Base-by-base conservation (phyloP, 2,797 vertebrate species). In the Pogoniulus pusillus region DNA sequence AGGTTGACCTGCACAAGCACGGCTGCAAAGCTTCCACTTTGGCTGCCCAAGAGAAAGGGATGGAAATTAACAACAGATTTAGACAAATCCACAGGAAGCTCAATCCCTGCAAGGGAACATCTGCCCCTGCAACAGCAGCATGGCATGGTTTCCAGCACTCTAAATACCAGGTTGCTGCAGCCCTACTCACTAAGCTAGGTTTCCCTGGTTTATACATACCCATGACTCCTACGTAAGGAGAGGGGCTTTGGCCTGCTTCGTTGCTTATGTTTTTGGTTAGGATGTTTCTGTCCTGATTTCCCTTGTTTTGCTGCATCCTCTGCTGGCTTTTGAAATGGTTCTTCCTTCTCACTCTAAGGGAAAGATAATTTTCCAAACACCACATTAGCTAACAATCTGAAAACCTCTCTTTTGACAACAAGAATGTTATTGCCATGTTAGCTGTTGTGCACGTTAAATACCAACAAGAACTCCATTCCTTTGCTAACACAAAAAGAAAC, bases 331-430 rank as follows among this genome's bases (percentile, higher is more conserved):
- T 85, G 95, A 87, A 96, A 79, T 10, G 58, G 85, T 84, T 96
- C 97, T 96, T 96, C 96, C 96, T 97, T 97, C 87, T 97, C 96
- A 95, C 75, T 97, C 98, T 98, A 94, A 85, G 93, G 94, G 82
- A 95, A 95, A 96, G 89, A 96, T 91, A 95, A 96, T 85, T 95
- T 90, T 72, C 96, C 89, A 96, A 93, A 94, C 54, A 93, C n/a
- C 26, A 62, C 6, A 85, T 96, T 96, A 96, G 75, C 85, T 95
- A 89, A 68, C 47, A 89, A 34, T 62, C 34, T 87, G 72, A 82
- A 93, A 91, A 65, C 22, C 65, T 62, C 69, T 43, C 53, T 83
- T 89, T 66, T 82, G 55, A 91, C 45, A 87, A 69, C 29, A 68
- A 76, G 85, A 34, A 58, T 59, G 82, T 60, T 49, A 58, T 22